These are phyloP conservation scores for Anguilla japonica DNA, from an alignment of 2,113 vertebrate genomes.

Conservation along the genomic window DNA sequence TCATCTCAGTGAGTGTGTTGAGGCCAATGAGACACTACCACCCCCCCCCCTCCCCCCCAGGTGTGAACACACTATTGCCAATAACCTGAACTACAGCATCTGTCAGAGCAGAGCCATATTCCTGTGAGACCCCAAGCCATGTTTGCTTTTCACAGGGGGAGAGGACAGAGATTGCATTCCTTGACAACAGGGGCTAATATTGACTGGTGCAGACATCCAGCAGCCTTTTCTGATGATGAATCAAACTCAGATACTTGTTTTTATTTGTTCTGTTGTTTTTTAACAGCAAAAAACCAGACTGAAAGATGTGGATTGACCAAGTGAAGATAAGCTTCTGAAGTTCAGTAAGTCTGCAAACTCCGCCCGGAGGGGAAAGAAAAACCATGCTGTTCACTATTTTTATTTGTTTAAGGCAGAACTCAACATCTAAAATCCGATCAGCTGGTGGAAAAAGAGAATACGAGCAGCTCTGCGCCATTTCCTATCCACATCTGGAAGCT, in stretches of 20 bases:
- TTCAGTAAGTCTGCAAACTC: too few relatives aligned
- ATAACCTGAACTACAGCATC: neutral
- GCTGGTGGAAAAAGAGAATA: neutral
- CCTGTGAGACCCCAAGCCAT: slow-evolving; percentile 7
- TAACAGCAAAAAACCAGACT: neutral
- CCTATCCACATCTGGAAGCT: slow-evolving; percentile 18
- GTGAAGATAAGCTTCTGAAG: too few relatives aligned
- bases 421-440: neutral
- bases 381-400: neutral
- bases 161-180: neutral
- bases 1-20: too few relatives aligned
- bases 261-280: neutral
- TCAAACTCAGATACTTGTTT: neutral
- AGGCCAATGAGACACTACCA: too few relatives aligned
- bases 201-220: too few relatives aligned
- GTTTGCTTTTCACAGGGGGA: neutral
- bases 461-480: neutral
- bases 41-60: neutral
- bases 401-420: neutral
- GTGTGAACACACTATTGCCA: neutral
- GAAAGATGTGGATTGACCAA: too few relatives aligned
- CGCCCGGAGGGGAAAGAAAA: neutral
- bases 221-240: neutral
- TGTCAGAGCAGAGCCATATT: neutral
- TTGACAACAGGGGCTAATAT: too few relatives aligned